phyloP scores from a whole-genome alignment of 53 echinoderm and acorn worm genomes.

The Holothuria scabra region DNA sequence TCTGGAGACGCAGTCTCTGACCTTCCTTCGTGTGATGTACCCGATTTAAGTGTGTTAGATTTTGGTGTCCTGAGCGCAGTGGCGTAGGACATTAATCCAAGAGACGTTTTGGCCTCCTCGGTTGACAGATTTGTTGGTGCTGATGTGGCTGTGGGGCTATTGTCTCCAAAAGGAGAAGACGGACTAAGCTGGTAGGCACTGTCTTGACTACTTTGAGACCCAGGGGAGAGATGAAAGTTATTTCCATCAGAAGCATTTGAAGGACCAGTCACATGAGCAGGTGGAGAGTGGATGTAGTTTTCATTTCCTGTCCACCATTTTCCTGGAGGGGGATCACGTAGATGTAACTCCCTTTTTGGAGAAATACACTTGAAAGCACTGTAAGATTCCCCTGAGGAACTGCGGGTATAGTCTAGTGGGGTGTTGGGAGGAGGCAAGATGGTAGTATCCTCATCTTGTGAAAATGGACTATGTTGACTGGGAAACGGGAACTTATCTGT shows the following conservation, averaged over 20 bases:
- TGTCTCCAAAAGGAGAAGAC: constrained; percentile 57
- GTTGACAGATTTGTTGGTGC: constrained; percentile 41
- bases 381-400: not conserved
- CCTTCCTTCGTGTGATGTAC: constrained; percentile 70
- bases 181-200: constrained; percentile 53
- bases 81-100: constrained; percentile 88
- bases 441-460: constrained; percentile 23
- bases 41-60: constrained; percentile 68
- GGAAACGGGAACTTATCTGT: constrained; percentile 1
- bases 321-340: not conserved
- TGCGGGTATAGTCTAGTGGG: not conserved
- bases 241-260: not conserved
- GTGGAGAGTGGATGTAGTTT: not conserved
- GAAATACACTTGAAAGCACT: not conserved
- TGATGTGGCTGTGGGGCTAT: constrained; percentile 23
- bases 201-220: constrained; percentile 52
- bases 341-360: not conserved
- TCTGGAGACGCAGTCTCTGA: constrained; percentile 94
- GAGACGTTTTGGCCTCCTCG: constrained; percentile 63
- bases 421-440: constrained; percentile 23
- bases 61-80: constrained; percentile 92
- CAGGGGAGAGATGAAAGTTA: constrained; percentile 10
- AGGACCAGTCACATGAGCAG: not conserved
- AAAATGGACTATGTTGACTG: not conserved
- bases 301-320: not conserved